These are phyloP conservation scores for Erebia epiphron DNA, from an alignment of 2,888 invertebrate genomes.

Conservation along the genomic window DNA sequence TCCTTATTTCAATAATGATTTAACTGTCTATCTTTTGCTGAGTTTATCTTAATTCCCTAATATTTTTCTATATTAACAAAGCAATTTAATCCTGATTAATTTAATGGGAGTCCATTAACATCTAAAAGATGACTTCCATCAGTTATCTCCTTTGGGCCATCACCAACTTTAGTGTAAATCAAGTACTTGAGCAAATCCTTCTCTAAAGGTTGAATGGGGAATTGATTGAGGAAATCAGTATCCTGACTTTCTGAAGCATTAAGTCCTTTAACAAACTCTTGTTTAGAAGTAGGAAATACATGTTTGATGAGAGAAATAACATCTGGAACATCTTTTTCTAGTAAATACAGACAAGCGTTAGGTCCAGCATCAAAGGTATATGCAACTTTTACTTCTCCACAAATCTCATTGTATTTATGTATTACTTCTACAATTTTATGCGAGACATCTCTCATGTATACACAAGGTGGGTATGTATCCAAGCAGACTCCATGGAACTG, in stretches of 20 bases:
- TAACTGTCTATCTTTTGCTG: too few species aligned
- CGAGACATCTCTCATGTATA: constrained; percentile 96
- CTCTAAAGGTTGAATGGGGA: constrained; percentile 63
- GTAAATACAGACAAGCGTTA: constrained; percentile 95
- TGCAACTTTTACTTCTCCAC: constrained; percentile 88
- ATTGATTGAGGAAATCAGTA: constrained; percentile 51
- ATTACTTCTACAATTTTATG: constrained; percentile 90
- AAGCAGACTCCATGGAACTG: constrained; percentile 97
- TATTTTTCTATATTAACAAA: neutral
- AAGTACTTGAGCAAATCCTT: constrained; percentile 89
- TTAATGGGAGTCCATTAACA: constrained; percentile 48
- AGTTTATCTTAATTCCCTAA: neutral
- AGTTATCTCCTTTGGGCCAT: constrained; percentile 86
- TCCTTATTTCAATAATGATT: too few species aligned
- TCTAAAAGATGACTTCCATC: constrained; percentile 64
- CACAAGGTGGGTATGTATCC: constrained; percentile 96
- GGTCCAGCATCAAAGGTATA: constrained; percentile 99
- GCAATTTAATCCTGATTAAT: neutral
- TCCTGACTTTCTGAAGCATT: constrained; percentile 42
- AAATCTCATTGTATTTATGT: constrained; percentile 90
- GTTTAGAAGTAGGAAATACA: constrained; percentile 86
- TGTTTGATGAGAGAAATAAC: constrained; percentile 86
- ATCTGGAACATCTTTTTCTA: constrained; percentile 88
- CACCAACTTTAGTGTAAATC: constrained; percentile 92
- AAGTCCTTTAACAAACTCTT: constrained; percentile 64